A percentile compares a stretch with the other conserved stretches of the same genome.
phyloP scores from a whole-genome alignment of 2,888 invertebrate genomes.

The Bombylius major region DNA sequence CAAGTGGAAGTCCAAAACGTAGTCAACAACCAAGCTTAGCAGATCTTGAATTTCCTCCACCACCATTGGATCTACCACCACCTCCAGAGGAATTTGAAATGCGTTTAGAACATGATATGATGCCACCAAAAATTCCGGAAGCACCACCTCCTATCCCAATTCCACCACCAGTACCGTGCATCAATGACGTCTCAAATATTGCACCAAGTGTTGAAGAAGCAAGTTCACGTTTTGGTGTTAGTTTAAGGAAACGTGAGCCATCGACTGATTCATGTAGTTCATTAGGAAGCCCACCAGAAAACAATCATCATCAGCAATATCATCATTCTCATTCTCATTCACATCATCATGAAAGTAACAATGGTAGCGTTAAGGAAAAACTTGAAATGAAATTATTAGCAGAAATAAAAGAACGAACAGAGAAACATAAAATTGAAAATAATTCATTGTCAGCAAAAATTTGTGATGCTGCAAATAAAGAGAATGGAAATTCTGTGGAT shows the following conservation, averaged over 20 bases:
- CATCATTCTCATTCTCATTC: conserved; percentile 14
- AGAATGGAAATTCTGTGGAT: conserved; percentile 43
- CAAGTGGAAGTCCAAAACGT: conserved; percentile 56
- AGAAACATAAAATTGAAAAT: conserved; percentile 46
- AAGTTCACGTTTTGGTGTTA: conserved; percentile 58
- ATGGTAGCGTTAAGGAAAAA: conserved; percentile 59
- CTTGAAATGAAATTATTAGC: conserved; percentile 66
- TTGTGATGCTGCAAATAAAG: conserved; percentile 17
- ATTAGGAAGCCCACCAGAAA: conserved; percentile 39
- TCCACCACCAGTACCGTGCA: conserved; percentile 25
- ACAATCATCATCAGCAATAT: conserved; percentile 16
- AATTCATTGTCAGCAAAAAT: conserved; percentile 25
- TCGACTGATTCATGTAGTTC: conserved; percentile 46
- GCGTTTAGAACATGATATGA: conserved; percentile 16
- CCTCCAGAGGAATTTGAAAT: conserved; percentile 54
- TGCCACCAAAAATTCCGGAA: conserved; percentile 18
- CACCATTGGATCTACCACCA: conserved; percentile 66
- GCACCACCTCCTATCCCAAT: conserved; percentile 20
- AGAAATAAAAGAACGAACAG: conserved; percentile 69
- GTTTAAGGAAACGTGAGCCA: conserved; percentile 52
- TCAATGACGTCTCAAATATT: conserved; percentile 45
- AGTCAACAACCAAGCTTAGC: conserved; percentile 61
- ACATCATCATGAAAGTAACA: conserved; percentile 23
- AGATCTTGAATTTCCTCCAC: conserved; percentile 79
- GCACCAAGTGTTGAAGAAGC: conserved; percentile 61